Evolutionary conservation across 2,113 vertebrate genomes (phyloP), one percentile per base, ranked within the genome.

Genomic region (Equus quagga): DNA sequence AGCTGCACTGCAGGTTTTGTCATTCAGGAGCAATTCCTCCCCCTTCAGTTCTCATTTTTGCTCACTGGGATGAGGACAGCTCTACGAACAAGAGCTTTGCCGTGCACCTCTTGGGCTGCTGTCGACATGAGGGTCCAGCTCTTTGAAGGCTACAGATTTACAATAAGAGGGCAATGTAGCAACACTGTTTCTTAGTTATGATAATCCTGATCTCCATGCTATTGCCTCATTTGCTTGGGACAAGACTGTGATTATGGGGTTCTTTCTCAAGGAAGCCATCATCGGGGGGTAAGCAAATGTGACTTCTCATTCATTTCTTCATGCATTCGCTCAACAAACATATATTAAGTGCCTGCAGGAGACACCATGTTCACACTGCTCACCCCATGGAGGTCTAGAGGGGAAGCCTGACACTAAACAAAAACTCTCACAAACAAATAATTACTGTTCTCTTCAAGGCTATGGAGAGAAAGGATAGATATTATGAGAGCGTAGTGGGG

Each of bases 31-130:
- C 26, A 36, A 6, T 26, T 78, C 18, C 75, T 92, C 46, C 64
- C 8, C 15, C 17, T 56, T 49, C 24, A 5, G 1, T 46, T 36
- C 54, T 62, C 86, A 17, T 0, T 0, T 3, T 3, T 4, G 10
- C 36, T 41, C 7, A 8, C 36, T 9, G 31, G 54, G 19, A 17
- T 33, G 28, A 51, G 19, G 44, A n/a, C 70, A 88, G 14, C 46
- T 60, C 26, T 31, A 73, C 56, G 4, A 41, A 33, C 33, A 33
- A 33, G 75, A 56, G 44, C 31, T 56, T 70, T 11, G 19, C 44
- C n/a, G 2, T 0, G 5, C 2, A 44, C n/a, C 58, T 26, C 3
- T 19, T 0, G 0, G 44, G 58, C 46, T 76, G 58, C 73, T 33
- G 28, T 6, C 4, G 3, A 36, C 46, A 56, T 65, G 18, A 3